Conservation (phyloP, 1,140 invertebrate genomes). For the Pseudomyrmex pallidus region DNA sequence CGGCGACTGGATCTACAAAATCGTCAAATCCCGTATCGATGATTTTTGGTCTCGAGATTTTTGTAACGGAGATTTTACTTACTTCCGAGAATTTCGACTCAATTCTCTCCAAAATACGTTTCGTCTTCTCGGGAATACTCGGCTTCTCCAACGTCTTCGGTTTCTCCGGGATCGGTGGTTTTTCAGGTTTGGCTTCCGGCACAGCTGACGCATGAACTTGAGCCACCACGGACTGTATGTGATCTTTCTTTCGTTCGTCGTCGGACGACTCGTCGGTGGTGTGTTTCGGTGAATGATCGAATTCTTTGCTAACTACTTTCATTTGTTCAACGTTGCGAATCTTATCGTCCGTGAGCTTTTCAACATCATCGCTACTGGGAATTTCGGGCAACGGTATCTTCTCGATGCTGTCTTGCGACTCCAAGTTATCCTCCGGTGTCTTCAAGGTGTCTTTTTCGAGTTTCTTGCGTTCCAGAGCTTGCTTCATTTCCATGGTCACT, state of each 20-base stretch:
- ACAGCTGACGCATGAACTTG: constrained; percentile 25
- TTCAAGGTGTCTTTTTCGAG: constrained; percentile 74
- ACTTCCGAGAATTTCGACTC: constrained; percentile 81
- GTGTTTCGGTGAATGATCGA: background rate
- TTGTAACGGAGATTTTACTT: constrained; percentile 77
- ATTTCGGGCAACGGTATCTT: constrained; percentile 83
- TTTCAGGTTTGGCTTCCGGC: constrained; percentile 47
- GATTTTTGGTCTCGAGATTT: constrained; percentile 80
- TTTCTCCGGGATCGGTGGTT: constrained; percentile 70
- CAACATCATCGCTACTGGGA: constrained; percentile 54
- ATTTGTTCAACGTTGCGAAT: background rate
- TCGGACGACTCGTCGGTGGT: constrained; percentile 10
- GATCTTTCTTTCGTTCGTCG: constrained; percentile 3
- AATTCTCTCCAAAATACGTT: constrained; percentile 83
- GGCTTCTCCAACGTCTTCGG: constrained; percentile 79
- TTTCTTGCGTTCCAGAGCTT: constrained; percentile 77
- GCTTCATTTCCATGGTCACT: constrained; percentile 81
- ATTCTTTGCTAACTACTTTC: background rate
- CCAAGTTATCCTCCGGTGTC: constrained; percentile 79
- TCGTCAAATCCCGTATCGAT: constrained; percentile 84
- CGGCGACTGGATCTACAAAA: constrained; percentile 84
- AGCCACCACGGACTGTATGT: constrained; percentile 18
- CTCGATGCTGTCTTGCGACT: constrained; percentile 83
- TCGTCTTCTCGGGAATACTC: constrained; percentile 83
- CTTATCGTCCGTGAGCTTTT: background rate